phyloP scores from a whole-genome alignment of 2,113 vertebrate species.

The Potamarius usumacintae region DNA sequence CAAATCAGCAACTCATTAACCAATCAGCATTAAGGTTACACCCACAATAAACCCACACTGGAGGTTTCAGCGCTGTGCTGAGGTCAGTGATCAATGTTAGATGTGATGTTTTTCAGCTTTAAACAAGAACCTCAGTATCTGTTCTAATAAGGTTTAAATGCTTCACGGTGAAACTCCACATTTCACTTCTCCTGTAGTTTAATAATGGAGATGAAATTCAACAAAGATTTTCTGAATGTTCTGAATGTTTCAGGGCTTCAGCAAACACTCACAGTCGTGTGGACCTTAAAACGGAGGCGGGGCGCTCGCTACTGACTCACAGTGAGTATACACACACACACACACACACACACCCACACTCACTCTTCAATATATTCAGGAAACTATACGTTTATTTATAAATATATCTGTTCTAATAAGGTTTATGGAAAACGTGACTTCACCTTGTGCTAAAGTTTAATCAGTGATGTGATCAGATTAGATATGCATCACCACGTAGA shows the following conservation, averaged over 20 bases:
- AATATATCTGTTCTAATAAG: background rate
- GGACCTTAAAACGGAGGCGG: conserved; percentile 59
- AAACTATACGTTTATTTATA: too few species aligned
- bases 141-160: background rate
- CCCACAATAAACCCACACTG: background rate
- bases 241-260: conserved; percentile 66
- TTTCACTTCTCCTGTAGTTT: background rate
- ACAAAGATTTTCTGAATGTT: background rate
- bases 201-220: background rate
- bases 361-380: background rate
- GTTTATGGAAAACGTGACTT: background rate
- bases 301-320: conserved; percentile 64
- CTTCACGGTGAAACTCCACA: background rate
- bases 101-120: too few species aligned
- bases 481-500: too few species aligned
- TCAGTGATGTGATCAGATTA: too few species aligned
- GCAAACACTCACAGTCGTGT: conserved; percentile 66
- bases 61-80: background rate
- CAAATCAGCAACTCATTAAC: background rate
- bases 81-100: background rate
- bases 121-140: too few species aligned
- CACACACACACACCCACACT: background rate
- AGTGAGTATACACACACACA: conserved; percentile 61
- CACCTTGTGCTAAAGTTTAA: too few species aligned
- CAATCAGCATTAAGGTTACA: background rate